These are phyloP conservation scores for Drosophila mettleri DNA, from an alignment of 2,888 invertebrate species.

Conservation along the genomic window DNA sequence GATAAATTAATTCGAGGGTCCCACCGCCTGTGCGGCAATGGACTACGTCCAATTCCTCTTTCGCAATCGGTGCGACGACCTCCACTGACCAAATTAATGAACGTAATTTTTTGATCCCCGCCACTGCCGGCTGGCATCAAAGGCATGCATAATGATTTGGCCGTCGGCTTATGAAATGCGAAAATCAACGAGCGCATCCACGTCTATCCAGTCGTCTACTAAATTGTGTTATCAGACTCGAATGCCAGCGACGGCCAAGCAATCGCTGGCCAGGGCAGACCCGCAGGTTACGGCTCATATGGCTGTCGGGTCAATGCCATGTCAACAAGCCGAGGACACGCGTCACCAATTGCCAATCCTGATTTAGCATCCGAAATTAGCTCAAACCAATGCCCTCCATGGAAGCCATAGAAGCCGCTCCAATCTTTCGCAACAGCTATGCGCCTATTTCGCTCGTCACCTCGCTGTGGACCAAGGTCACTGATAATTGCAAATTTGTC, in stretches of 20 bases:
- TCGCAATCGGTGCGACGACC: background rate
- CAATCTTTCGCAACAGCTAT: background rate
- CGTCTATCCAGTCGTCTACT: conserved; percentile 26
- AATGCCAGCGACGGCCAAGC: conserved; percentile 1
- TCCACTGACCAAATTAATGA: conserved; percentile 55
- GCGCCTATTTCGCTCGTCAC: background rate
- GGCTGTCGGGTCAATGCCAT: conserved; percentile 54
- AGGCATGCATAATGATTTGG: conserved; percentile 70
- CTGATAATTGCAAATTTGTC: conserved; percentile 15
- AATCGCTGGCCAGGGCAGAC: background rate
- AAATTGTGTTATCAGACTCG: conserved; percentile 47
- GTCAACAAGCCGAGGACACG: conserved; percentile 66
- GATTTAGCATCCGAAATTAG: conserved; percentile 46
- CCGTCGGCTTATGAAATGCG: conserved; percentile 66
- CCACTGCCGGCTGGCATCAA: conserved; percentile 40
- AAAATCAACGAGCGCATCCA: conserved; percentile 40
- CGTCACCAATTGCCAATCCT: conserved; percentile 61
- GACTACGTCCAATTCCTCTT: background rate
- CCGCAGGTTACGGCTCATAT: conserved; percentile 19
- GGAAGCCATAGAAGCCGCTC: background rate
- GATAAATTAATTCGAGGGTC: conserved; percentile 77
- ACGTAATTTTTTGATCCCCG: conserved; percentile 49
- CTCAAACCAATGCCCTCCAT: background rate
- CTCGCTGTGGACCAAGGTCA: no score
- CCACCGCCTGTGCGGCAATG: conserved; percentile 13